A percentile compares a stretch with the other conserved stretches of the same genome.
Conservation (phyloP, 2,888 invertebrate species). For the Thymelicus sylvestris region DNA sequence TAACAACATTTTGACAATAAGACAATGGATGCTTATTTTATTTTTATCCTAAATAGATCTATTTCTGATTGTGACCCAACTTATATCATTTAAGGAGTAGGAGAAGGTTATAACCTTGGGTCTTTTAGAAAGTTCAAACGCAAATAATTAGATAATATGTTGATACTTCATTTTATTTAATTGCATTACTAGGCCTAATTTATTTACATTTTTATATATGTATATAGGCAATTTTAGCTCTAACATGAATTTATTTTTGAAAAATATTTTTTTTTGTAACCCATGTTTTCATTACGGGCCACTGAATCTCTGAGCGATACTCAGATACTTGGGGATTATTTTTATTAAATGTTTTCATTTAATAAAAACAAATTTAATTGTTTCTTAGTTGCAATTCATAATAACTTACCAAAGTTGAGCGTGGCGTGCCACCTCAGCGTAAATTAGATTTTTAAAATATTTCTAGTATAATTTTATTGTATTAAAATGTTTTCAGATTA, state of each 20-base stretch:
- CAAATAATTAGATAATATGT: background rate
- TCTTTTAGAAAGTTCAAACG: background rate
- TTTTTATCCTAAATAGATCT: background rate
- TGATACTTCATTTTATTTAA: slow-evolving; percentile 4
- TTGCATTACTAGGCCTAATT: background rate
- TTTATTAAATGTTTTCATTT: no score
- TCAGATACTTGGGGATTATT: background rate
- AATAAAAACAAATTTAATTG: background rate
- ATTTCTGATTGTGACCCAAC: background rate
- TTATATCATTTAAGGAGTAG: no score
- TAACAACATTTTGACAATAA: background rate
- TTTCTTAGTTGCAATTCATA: no score
- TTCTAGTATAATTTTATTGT: background rate
- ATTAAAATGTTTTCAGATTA: slow-evolving; percentile 28
- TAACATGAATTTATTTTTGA: slow-evolving; percentile 5
- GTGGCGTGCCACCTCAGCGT: background rate
- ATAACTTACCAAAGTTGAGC: no score
- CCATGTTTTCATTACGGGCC: background rate
- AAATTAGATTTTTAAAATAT: background rate
- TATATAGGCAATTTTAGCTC: slow-evolving; percentile 4
- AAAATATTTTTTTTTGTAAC: background rate
- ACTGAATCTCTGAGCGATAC: background rate
- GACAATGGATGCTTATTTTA: background rate
- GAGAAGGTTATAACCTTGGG: background rate
- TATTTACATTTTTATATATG: slow-evolving; percentile 3